These are phyloP conservation scores for Danionella cerebrum DNA, from an alignment of 2,113 vertebrate species.

Conservation along the genomic window DNA sequence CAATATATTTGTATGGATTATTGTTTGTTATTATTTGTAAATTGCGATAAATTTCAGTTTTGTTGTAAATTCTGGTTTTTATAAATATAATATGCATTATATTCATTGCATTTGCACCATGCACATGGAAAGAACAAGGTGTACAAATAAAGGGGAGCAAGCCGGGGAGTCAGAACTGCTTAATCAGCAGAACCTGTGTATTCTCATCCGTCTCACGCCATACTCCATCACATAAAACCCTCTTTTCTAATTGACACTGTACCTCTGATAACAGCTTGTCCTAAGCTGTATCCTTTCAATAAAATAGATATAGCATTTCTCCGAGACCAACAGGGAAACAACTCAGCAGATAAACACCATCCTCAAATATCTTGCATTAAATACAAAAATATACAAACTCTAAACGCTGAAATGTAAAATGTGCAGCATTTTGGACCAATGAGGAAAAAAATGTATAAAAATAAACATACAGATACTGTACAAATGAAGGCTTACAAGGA, in stretches of 20 bases:
- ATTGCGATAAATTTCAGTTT: no score
- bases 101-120: no score
- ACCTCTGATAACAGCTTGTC: not conserved
- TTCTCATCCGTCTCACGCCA: no score
- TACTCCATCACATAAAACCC: not conserved
- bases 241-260: no score
- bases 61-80: no score
- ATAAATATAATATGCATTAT: no score
- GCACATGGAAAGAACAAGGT: no score
- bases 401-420: constrained; percentile 31
- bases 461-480: not conserved
- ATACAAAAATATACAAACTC: constrained; percentile 62
- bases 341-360: constrained; percentile 45
- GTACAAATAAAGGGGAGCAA: no score
- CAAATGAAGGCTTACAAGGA: not conserved
- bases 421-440: not conserved
- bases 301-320: constrained; percentile 40
- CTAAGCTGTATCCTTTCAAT: constrained; percentile 34
- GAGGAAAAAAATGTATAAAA: not conserved
- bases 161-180: no score
- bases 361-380: not conserved
- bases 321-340: constrained; percentile 39
- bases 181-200: no score
- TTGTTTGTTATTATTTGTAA: no score
- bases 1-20: no score